These are phyloP conservation scores for Nomada lathburiana DNA, from an alignment of 2,888 invertebrate species.

Conservation along the genomic window DNA sequence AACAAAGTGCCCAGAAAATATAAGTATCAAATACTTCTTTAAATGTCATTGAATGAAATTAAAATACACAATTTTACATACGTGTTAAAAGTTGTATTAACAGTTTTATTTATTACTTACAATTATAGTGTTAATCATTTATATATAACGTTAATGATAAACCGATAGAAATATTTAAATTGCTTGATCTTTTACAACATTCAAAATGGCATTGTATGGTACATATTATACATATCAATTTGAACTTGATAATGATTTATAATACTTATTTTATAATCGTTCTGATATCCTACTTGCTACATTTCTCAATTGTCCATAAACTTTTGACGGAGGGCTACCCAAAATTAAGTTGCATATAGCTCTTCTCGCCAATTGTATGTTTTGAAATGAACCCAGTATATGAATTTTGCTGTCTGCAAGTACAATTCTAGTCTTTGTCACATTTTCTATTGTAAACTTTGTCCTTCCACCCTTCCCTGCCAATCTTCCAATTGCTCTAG, in stretches of 20 bases:
- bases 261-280: slow-evolving; percentile 88
- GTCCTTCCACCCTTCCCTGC: slow-evolving; percentile 99
- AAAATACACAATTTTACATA: slow-evolving; percentile 38
- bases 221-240: slow-evolving; percentile 1
- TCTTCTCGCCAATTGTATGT: slow-evolving; percentile 96
- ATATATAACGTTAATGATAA: neutral
- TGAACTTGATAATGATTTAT: slow-evolving; percentile 49
- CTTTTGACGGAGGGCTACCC: slow-evolving; percentile 98
- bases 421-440: slow-evolving; percentile 98
- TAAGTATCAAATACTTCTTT: slow-evolving; percentile 96
- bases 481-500: slow-evolving; percentile 97
- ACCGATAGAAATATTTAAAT: slow-evolving; percentile 6
- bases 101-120: slow-evolving; percentile 64
- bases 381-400: slow-evolving; percentile 98
- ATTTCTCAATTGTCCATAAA: slow-evolving; percentile 96
- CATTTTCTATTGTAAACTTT: slow-evolving; percentile 99
- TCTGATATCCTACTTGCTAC: slow-evolving; percentile 94
- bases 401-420: slow-evolving; percentile 98
- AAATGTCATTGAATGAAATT: slow-evolving; percentile 21
- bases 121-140: slow-evolving; percentile 14
- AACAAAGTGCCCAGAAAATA: slow-evolving; percentile 97
- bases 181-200: neutral
- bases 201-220: neutral
- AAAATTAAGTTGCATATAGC: slow-evolving; percentile 98
- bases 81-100: slow-evolving; percentile 36